Conservation (phyloP, 2,797 vertebrate species). For the Mastacembelus armatus region DNA sequence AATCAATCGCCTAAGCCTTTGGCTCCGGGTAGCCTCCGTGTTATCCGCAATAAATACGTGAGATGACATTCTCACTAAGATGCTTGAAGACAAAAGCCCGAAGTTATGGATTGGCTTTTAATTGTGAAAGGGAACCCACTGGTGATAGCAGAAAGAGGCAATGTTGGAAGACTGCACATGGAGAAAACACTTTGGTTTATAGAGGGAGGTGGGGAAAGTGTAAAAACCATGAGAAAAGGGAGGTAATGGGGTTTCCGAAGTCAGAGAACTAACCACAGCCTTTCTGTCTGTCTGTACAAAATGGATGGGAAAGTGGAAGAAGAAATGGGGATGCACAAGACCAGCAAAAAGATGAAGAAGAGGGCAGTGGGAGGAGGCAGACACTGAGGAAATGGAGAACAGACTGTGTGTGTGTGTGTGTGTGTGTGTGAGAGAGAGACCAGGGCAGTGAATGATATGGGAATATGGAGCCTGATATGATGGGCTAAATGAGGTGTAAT, state of each 20-base stretch:
- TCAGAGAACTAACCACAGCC: conserved; percentile 47
- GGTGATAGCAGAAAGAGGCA: conserved; percentile 31
- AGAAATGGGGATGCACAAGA: conserved; percentile 54
- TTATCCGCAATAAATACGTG: conserved; percentile 69
- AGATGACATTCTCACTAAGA: conserved; percentile 65
- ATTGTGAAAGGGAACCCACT: conserved; percentile 36
- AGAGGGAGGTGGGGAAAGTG: conserved; percentile 36
- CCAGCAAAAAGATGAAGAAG: conserved; percentile 64
- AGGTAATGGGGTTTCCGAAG: conserved; percentile 53
- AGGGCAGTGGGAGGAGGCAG: conserved; percentile 55
- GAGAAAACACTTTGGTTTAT: conserved; percentile 48
- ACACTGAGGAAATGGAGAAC: conserved; percentile 60
- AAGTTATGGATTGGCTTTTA: conserved; percentile 61
- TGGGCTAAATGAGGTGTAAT: conserved; percentile 84
- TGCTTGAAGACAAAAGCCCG: conserved; percentile 56
- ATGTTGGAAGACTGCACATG: conserved; percentile 28
- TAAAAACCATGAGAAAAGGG: conserved; percentile 40
- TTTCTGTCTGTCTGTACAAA: conserved; percentile 48
- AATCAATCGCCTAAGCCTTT: conserved; percentile 75
- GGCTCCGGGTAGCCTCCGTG: conserved; percentile 52
- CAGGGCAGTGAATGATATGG: conserved; percentile 58
- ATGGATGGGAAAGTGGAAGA: conserved; percentile 49
- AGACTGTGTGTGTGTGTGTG: conserved; percentile 25
- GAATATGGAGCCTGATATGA: conserved; percentile 75
- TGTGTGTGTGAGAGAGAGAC: conserved; percentile 10